Conservation (phyloP, 2,797 vertebrate species). For the Nannoperca obscura region DNA sequence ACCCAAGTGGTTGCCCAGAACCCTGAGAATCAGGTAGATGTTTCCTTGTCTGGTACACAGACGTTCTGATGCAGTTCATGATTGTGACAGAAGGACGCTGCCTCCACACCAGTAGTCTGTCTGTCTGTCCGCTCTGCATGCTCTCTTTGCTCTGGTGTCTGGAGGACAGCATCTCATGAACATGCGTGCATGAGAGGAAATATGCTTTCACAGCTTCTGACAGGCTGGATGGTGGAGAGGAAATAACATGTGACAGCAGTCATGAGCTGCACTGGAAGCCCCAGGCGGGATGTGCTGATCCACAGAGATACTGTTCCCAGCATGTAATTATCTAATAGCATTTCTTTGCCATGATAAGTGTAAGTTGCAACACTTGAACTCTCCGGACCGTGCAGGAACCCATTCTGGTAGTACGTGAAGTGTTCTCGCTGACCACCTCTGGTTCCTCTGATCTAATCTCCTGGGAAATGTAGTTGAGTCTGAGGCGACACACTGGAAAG, state of each 20-base stretch:
- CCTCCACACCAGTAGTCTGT: background rate
- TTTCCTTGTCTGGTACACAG: background rate
- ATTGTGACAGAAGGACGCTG: background rate
- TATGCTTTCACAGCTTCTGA: conserved; percentile 6
- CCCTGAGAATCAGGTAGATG: background rate
- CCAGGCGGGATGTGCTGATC: background rate
- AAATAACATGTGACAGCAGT: conserved; percentile 7
- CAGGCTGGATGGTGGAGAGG: background rate
- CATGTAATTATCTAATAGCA: background rate
- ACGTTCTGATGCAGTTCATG: background rate
- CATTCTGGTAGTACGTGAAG: conserved; percentile 42
- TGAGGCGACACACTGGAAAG: conserved; percentile 66
- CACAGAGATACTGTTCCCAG: background rate
- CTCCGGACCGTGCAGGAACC: conserved; percentile 34
- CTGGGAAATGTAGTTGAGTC: conserved; percentile 62
- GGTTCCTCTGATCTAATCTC: conserved; percentile 63
- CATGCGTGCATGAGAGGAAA: background rate
- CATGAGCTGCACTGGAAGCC: background rate
- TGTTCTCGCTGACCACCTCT: conserved; percentile 49
- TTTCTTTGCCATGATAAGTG: conserved; percentile 11
- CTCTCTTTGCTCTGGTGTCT: background rate
- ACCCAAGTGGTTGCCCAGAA: background rate
- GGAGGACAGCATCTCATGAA: background rate
- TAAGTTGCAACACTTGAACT: background rate
- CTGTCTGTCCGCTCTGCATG: background rate